Conservation (phyloP, 2,888 invertebrate genomes). For the Lithophane ornitopus region DNA sequence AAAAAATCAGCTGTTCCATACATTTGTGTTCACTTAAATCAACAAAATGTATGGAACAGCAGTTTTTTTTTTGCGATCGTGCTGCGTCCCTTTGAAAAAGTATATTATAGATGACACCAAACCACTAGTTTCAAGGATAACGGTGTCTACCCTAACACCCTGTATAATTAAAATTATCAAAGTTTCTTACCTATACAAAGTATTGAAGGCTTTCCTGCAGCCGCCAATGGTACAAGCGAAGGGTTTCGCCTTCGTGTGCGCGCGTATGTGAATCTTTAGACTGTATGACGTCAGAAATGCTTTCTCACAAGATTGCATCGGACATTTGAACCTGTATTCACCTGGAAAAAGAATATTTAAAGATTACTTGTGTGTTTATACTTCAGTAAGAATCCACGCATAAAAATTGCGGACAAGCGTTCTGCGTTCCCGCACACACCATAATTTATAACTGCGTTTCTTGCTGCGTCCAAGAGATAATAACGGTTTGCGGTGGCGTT, state of each 20-base stretch:
- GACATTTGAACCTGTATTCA: slow-evolving; percentile 98
- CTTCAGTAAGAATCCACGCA: neutral
- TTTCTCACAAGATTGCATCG: slow-evolving; percentile 96
- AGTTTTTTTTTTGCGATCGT: too few species aligned
- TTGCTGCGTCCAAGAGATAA: neutral
- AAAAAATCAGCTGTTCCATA: too few species aligned
- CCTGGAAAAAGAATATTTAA: slow-evolving; percentile 90
- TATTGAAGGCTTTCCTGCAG: slow-evolving; percentile 98
- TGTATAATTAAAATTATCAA: too few species aligned
- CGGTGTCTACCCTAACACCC: too few species aligned
- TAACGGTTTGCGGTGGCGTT: neutral
- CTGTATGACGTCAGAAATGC: slow-evolving; percentile 98
- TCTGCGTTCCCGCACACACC: neutral
- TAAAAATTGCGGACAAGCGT: neutral
- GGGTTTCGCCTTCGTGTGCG: slow-evolving; percentile 98
- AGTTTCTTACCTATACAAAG: slow-evolving; percentile 94
- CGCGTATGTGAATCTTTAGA: slow-evolving; percentile 97
- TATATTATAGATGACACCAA: too few species aligned
- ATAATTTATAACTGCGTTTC: neutral
- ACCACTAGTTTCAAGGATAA: too few species aligned
- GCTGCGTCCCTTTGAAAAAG: too few species aligned
- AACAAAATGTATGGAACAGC: too few species aligned
- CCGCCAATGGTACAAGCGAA: slow-evolving; percentile 95
- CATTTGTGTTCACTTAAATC: too few species aligned
- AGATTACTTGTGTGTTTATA: slow-evolving; percentile 9